A percentile compares a stretch with the other conserved stretches of the same genome.
Evolutionary conservation across 1,140 invertebrate species (phyloP).

Genomic region (Babylonia areolata): DNA sequence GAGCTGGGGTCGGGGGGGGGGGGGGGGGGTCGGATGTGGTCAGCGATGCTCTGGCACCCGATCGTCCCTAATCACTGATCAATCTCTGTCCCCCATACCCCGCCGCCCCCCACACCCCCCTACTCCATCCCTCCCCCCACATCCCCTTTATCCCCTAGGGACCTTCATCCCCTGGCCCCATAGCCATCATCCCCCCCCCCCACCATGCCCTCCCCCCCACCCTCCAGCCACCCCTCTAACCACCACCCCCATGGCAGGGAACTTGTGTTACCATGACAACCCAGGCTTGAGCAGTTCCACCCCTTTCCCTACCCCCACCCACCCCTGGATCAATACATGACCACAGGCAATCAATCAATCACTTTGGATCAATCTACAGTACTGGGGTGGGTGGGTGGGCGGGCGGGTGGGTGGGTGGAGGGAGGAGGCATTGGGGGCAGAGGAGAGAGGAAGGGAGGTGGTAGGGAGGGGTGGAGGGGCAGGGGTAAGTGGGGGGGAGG

Average conservation of each 20-base stretch:
- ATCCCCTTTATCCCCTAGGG: too few relatives aligned
- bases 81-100: background rate
- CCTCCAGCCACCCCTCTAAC: background rate
- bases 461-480: background rate
- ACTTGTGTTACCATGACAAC: slow-evolving; percentile 38
- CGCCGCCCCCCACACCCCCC: background rate
- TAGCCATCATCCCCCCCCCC: background rate
- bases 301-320: too few relatives aligned
- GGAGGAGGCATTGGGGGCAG: too few relatives aligned
- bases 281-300: slow-evolving; percentile 11
- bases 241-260: background rate
- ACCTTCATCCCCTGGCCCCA: too few relatives aligned
- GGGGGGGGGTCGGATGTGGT: too few relatives aligned
- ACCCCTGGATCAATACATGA: slow-evolving; percentile 40
- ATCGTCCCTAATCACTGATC: slow-evolving; percentile 41
- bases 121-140: background rate
- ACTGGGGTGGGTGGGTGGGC: background rate
- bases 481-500: background rate
- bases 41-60: slow-evolving; percentile 6
- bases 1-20: too few relatives aligned
- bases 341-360: slow-evolving; percentile 40
- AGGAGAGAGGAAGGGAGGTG: background rate
- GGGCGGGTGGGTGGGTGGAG: background rate
- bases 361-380: slow-evolving; percentile 17
- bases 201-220: background rate